Evolutionary conservation across 2,888 invertebrate species (phyloP).

Genomic region (Acrobasis suavella): DNA sequence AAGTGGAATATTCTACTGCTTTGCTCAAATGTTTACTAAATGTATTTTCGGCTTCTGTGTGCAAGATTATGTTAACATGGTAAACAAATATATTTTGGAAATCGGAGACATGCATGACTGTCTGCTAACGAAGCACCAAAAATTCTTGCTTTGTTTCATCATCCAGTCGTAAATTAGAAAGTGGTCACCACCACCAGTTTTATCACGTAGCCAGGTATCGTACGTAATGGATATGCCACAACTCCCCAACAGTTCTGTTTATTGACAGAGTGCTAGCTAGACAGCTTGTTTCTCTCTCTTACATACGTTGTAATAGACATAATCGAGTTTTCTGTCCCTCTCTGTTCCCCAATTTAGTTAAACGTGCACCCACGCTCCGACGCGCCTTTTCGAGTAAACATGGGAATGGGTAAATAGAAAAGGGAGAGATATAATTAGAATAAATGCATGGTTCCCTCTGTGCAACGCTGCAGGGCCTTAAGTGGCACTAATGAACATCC

Average conservation of each 20-base stretch:
- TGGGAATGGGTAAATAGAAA: conserved; percentile 76
- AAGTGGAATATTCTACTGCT: conserved; percentile 7
- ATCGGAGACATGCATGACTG: not conserved
- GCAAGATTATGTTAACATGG: conserved; percentile 2
- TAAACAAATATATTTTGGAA: conserved; percentile 3
- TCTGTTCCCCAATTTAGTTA: conserved; percentile 75
- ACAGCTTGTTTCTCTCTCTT: conserved; percentile 55
- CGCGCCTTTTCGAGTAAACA: conserved; percentile 79
- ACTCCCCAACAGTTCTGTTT: conserved; percentile 62
- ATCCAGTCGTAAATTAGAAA: conserved; percentile 58
- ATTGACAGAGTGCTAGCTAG: conserved; percentile 65
- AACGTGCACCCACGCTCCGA: conserved; percentile 73
- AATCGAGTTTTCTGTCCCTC: conserved; percentile 65
- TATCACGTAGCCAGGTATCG: conserved; percentile 54
- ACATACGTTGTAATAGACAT: conserved; percentile 48
- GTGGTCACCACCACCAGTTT: conserved; percentile 46
- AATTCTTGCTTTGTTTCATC: conserved; percentile 30
- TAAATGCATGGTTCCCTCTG: conserved; percentile 59
- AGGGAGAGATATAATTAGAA: conserved; percentile 80
- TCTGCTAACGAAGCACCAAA: conserved; percentile 21
- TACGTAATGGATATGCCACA: conserved; percentile 65
- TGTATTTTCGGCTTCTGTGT: not conserved
- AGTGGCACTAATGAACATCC: conserved; percentile 10
- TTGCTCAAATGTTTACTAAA: not conserved
- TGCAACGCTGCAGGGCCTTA: conserved; percentile 20